phyloP scores from a whole-genome alignment of 1,140 invertebrate genomes.

The Drosophila virilis region DNA sequence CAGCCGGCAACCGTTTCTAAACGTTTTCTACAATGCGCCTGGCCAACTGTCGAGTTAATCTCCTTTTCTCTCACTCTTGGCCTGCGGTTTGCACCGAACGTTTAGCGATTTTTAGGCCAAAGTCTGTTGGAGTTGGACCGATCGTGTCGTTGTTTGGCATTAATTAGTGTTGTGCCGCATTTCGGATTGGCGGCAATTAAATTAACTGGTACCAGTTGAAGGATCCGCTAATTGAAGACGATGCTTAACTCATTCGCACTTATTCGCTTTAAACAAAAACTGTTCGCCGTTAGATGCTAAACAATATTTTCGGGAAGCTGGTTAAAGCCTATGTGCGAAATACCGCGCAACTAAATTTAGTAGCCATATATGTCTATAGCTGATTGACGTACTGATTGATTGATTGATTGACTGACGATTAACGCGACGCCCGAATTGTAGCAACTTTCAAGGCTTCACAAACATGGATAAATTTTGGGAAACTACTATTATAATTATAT shows the following conservation, averaged over 20 bases:
- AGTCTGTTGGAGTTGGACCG: constrained; percentile 14
- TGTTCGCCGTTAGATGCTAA: constrained; percentile 52
- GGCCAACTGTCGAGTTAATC: constrained; percentile 71
- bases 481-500: no score
- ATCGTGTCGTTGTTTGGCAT: constrained; percentile 62
- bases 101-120: constrained; percentile 62
- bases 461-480: no score
- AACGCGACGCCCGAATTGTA: no score
- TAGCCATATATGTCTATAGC: constrained; percentile 6
- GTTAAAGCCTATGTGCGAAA: constrained; percentile 35
- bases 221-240: constrained; percentile 70
- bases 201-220: constrained; percentile 78
- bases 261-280: constrained; percentile 20
- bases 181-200: constrained; percentile 64
- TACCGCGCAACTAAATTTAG: constrained; percentile 19
- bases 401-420: background rate
- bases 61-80: constrained; percentile 21
- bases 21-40: constrained; percentile 51
- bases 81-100: constrained; percentile 54
- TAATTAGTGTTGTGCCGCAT: constrained; percentile 49
- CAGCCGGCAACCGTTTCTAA: constrained; percentile 55
- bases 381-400: background rate
- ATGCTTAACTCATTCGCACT: constrained; percentile 29
- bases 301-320: constrained; percentile 39
- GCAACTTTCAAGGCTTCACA: no score